Base-by-base conservation (phyloP, 2,797 vertebrate species). In the Acropternis orthonyx region DNA sequence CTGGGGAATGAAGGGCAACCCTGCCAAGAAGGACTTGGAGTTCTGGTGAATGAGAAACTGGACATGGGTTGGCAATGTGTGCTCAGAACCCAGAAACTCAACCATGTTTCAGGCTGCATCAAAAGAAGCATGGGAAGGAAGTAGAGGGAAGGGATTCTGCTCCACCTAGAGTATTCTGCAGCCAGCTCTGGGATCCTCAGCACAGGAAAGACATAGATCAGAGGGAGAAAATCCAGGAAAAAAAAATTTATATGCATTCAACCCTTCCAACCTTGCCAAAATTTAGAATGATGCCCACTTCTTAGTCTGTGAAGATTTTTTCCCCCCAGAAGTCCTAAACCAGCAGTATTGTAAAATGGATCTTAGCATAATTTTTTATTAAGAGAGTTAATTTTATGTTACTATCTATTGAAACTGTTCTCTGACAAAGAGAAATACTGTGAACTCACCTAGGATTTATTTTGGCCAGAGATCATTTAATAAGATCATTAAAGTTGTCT, bases 11-110 rank as follows among this genome's bases (percentile, higher is more conserved):
- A 37, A 6, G 8, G 28, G 1, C 3, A 51, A 28, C 20, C 11
- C 32, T 37, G 32, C 1, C 0, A 1, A 21, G 21, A 58, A 65
- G 28, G 17, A 0, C 6, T 19, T 30, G n/a, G 2, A 4, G 1
- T 58, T 21, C 37, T 34, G 56, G 8, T 51, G 37, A 8, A 0
- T 44, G 56, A 56, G 17, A 13, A 14, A 37, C n/a, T 51, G 51
- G 17, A 27, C 37, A 19, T 19, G 23, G 10, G 9, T 37, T 51
- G n/a, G 43, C 7, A 1, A 12, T 15, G 63, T 2, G n/a, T n/a
- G 28, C 16, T 62, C 0, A 0, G n/a, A 69, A 4, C 7, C 36
- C 49, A 63, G 49, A 76, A 1, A 44, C 9, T 5, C 56, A 71
- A 71, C 28, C 0, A 0, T 39, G 28, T 21, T 37, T 59, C 59